These are phyloP conservation scores for Drepana arcuata DNA, from an alignment of 1,140 invertebrate genomes.

Conservation along the genomic window DNA sequence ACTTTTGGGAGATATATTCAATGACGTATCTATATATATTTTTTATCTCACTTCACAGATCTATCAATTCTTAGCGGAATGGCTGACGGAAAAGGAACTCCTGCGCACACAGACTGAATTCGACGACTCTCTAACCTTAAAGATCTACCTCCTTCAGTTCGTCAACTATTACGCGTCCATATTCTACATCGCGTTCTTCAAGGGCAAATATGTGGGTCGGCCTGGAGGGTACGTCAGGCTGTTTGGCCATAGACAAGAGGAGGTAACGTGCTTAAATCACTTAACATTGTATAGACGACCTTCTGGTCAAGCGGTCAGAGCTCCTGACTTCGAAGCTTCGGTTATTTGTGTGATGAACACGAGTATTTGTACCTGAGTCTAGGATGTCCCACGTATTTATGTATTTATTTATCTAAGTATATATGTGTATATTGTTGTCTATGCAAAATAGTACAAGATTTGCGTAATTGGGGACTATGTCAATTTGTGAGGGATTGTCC, in stretches of 20 bases:
- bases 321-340: no score
- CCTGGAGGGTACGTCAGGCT: conserved; percentile 85
- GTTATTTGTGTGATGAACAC: no score
- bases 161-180: conserved; percentile 99
- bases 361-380: no score
- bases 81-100: conserved; percentile 95
- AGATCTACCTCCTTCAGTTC: conserved; percentile 98
- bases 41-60: conserved; percentile 72
- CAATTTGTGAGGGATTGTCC: no score
- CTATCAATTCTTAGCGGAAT: conserved; percentile 91
- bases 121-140: conserved; percentile 96
- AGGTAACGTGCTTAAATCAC: conserved; percentile 76
- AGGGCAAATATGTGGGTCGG: conserved; percentile 93
- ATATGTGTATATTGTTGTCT: no score
- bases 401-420: no score
- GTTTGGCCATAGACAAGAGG: conserved; percentile 86
- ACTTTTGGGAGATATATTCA: not conserved
- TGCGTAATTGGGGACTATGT: no score
- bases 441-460: no score
- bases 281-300: no score
- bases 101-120: conserved; percentile 97
- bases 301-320: no score
- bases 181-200: conserved; percentile 99
- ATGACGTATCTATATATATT: not conserved
- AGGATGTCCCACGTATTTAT: no score